Evolutionary conservation across 2,797 vertebrate species (phyloP).

Genomic region (Cetoscarus ocellatus): DNA sequence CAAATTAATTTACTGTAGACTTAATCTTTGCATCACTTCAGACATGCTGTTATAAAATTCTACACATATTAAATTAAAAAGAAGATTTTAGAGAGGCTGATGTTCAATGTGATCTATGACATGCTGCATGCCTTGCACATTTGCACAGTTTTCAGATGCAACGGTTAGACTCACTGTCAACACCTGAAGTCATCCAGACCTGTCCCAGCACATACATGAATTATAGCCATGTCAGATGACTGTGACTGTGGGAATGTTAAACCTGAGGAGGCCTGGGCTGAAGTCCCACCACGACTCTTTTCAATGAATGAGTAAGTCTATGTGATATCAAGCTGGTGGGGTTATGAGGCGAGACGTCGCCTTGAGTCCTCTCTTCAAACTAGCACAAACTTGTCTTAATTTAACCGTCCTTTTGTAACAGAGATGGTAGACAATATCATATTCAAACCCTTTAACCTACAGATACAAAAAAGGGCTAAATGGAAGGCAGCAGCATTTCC

Average conservation of each 20-base stretch:
- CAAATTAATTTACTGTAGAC: no score
- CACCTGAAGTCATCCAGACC: constrained; percentile 50
- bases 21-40: no score
- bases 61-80: no score
- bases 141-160: constrained; percentile 13
- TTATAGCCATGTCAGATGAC: constrained; percentile 54
- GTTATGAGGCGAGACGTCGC: constrained; percentile 38
- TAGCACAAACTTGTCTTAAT: constrained; percentile 40
- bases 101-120: background rate
- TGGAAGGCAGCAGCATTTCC: constrained; percentile 7
- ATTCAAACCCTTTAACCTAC: background rate
- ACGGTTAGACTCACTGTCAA: constrained; percentile 41
- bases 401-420: constrained; percentile 11
- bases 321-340: constrained; percentile 34
- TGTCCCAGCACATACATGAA: constrained; percentile 57
- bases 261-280: constrained; percentile 18
- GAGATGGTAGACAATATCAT: background rate
- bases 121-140: background rate
- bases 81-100: no score
- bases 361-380: constrained; percentile 26
- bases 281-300: constrained; percentile 14
- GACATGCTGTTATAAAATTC: no score
- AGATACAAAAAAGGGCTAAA: constrained; percentile 12
- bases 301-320: constrained; percentile 26
- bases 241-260: constrained; percentile 45